phyloP scores from a whole-genome alignment of 2,113 vertebrate species.

The Lepus timidus region DNA sequence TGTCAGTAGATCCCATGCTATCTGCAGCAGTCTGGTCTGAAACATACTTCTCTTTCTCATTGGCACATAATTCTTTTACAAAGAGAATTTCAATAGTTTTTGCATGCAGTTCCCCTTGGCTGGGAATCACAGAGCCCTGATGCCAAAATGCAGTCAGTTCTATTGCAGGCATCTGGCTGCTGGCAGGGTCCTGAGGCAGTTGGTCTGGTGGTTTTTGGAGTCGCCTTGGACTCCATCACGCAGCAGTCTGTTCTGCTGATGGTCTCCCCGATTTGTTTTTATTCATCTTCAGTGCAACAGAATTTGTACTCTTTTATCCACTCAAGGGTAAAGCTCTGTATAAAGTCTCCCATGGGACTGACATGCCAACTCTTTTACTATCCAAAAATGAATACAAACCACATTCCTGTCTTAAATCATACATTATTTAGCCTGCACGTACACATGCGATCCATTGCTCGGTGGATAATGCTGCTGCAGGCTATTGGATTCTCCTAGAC shows the following conservation, averaged over 20 bases:
- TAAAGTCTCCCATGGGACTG: conserved; percentile 70
- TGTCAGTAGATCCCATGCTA: conserved; percentile 45
- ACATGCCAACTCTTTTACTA: conserved; percentile 74
- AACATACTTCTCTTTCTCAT: conserved; percentile 71
- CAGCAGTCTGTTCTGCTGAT: conserved; percentile 79
- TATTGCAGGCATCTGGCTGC: conserved; percentile 85
- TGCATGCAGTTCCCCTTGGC: conserved; percentile 83
- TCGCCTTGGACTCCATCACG: conserved; percentile 77
- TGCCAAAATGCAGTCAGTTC: conserved; percentile 85
- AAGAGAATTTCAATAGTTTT: conserved; percentile 86
- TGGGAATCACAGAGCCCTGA: conserved; percentile 70
- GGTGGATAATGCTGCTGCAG: not conserved
- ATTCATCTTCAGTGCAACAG: conserved; percentile 81
- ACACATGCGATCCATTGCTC: conserved; percentile 57
- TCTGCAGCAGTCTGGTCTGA: conserved; percentile 70
- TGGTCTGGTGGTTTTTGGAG: conserved; percentile 85
- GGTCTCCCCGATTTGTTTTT: conserved; percentile 83
- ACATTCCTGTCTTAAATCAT: conserved; percentile 73
- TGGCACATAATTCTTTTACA: conserved; percentile 81
- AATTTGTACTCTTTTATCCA: conserved; percentile 84
- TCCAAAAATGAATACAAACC: conserved; percentile 62
- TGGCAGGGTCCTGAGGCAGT: conserved; percentile 81
- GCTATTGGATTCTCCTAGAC: conserved; percentile 69
- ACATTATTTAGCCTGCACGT: conserved; percentile 74
- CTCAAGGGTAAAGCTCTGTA: conserved; percentile 81